Evolutionary conservation across 2,797 vertebrate genomes (phyloP).

Genomic region (Poecile montanus): DNA sequence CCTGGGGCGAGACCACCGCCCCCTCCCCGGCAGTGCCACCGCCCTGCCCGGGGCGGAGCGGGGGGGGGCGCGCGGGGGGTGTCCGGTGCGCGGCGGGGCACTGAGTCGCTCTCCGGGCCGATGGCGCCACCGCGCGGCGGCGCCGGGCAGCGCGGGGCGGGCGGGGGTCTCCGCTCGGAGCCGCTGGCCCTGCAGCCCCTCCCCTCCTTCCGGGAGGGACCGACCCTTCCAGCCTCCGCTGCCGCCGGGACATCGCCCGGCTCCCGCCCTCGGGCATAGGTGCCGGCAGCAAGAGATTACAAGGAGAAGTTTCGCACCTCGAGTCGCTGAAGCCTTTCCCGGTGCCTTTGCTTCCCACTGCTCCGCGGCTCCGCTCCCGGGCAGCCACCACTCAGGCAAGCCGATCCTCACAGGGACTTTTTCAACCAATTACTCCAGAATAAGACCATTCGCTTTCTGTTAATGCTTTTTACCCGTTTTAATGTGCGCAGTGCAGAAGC

Average conservation of each 20-base stretch:
- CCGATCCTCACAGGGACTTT: not conserved
- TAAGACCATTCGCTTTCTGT: not conserved
- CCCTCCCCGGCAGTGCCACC: not conserved
- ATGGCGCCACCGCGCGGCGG: conserved; percentile 15
- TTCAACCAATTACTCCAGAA: not conserved
- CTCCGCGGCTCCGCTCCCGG: not conserved
- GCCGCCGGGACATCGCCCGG: fast-evolving
- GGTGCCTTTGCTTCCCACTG: not conserved
- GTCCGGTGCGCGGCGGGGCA: not conserved
- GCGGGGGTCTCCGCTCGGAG: not conserved
- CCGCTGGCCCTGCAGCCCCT: not conserved
- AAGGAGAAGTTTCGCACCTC: not conserved
- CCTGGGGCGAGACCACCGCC: not conserved
- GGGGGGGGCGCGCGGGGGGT: not conserved
- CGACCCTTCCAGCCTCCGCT: too few species aligned
- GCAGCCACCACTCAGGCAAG: not conserved
- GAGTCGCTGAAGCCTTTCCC: not conserved
- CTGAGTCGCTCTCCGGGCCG: not conserved
- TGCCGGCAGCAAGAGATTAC: not conserved
- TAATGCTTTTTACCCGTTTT: not conserved
- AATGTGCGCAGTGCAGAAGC: fast-evolving
- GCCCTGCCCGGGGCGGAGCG: not conserved
- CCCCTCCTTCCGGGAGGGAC: too few species aligned
- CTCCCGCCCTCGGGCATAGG: too few species aligned
- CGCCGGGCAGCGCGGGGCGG: not conserved